Percentiles rank a stretch among this genome's conserved stretches.
Conservation (phyloP, 2,797 vertebrate genomes). For the Mormyrus hasselquistii region DNA sequence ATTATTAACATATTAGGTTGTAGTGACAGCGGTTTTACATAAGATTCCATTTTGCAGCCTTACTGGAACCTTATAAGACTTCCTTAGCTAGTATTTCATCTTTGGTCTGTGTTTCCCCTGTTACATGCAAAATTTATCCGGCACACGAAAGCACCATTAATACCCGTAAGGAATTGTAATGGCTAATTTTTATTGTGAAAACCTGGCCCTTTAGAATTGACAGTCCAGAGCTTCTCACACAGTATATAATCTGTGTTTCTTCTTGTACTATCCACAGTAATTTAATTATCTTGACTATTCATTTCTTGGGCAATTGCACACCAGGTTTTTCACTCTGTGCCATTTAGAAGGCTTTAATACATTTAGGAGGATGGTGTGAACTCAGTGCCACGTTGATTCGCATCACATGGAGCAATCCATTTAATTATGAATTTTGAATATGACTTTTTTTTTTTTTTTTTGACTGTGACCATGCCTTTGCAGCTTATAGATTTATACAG, state of each 20-base stretch:
- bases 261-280: background rate
- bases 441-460: background rate
- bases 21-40: background rate
- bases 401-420: background rate
- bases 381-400: background rate
- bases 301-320: background rate
- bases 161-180: background rate
- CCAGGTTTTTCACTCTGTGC: background rate
- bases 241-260: background rate
- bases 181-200: background rate
- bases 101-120: background rate
- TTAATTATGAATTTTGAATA: background rate
- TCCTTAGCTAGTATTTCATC: background rate
- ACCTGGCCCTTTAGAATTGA: background rate
- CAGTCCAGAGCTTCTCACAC: background rate
- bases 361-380: background rate
- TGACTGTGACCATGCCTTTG: background rate
- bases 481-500: background rate
- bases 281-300: constrained; percentile 2
- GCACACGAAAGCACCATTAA: background rate
- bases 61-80: background rate
- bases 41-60: background rate
- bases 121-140: background rate
- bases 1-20: constrained; percentile 3
- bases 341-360: background rate